Evolutionary conservation across 2,113 vertebrate genomes (phyloP).

Genomic region (Pluvianellus socialis): DNA sequence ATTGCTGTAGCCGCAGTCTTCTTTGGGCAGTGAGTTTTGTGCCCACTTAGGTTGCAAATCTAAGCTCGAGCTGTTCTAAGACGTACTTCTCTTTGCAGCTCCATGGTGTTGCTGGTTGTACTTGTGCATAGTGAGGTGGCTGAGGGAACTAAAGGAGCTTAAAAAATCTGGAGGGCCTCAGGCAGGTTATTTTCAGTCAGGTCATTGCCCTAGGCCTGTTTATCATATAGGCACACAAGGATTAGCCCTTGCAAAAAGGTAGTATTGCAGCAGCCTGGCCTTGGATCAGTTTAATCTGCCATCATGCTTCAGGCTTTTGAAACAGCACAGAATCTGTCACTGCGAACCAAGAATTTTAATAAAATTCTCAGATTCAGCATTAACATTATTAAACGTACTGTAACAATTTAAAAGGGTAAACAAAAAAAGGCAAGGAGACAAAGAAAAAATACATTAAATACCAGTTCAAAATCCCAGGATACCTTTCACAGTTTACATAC

Average conservation of each 20-base stretch:
- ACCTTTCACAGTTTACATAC: not conserved
- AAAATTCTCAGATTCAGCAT: not conserved
- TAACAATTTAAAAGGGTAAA: not conserved
- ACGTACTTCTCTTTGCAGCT: not conserved
- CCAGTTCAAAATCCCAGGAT: not conserved
- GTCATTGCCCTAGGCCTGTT: not conserved
- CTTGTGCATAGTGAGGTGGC: not conserved
- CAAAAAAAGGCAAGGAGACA: not conserved
- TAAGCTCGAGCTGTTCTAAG: not conserved
- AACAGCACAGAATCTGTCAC: not conserved
- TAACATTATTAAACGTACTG: not conserved
- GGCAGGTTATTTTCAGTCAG: not conserved
- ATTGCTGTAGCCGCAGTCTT: accelerated
- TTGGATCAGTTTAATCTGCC: not conserved
- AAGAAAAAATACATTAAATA: not conserved
- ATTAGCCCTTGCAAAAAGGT: not conserved
- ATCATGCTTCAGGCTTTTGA: not conserved
- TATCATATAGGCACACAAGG: not conserved
- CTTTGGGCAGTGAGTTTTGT: not conserved
- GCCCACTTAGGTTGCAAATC: not conserved
- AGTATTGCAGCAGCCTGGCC: not conserved
- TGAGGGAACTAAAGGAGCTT: not conserved
- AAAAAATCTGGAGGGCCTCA: not conserved
- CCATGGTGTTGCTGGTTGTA: not conserved
- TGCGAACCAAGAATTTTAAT: not conserved